phyloP scores from a whole-genome alignment of 2,113 vertebrate species.

The Cranoglanis bouderius region DNA sequence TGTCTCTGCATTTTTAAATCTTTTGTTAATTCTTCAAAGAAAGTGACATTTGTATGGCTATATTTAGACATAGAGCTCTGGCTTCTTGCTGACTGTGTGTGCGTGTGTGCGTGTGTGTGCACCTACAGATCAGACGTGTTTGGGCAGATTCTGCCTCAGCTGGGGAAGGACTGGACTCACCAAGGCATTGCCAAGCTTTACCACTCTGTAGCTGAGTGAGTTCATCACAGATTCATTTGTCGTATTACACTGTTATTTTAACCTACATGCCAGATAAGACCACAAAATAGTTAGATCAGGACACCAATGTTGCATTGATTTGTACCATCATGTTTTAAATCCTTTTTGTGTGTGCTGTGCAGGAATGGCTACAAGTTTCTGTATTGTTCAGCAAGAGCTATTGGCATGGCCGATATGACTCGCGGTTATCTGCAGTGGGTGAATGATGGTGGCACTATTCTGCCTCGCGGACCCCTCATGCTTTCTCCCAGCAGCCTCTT shows the following conservation, averaged over 20 bases:
- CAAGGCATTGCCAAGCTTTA: constrained; percentile 98
- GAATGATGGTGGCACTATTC: constrained; percentile 92
- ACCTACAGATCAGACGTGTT: constrained; percentile 90
- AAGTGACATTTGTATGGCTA: constrained; percentile 33
- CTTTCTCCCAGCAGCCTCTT: constrained; percentile 97
- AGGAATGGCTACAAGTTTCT: constrained; percentile 99
- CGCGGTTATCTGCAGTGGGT: constrained; percentile 98
- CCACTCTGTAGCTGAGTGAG: constrained; percentile 95
- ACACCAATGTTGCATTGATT: background rate
- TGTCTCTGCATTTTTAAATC: no score
- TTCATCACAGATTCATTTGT: constrained; percentile 42
- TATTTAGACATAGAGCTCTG: constrained; percentile 30
- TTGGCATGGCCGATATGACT: constrained; percentile 98
- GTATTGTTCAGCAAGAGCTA: constrained; percentile 95
- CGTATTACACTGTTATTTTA: background rate
- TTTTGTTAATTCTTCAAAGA: constrained; percentile 18
- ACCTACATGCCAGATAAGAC: no score
- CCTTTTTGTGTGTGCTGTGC: constrained; percentile 25
- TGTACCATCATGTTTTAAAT: background rate
- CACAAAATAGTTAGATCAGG: background rate
- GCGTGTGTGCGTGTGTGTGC: constrained; percentile 25
- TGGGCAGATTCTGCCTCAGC: constrained; percentile 96
- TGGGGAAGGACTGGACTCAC: constrained; percentile 99
- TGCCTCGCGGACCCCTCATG: constrained; percentile 93
- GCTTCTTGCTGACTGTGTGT: background rate